These are phyloP conservation scores for Drosophila nebulosa DNA, from an alignment of 1,140 invertebrate species.

Conservation along the genomic window DNA sequence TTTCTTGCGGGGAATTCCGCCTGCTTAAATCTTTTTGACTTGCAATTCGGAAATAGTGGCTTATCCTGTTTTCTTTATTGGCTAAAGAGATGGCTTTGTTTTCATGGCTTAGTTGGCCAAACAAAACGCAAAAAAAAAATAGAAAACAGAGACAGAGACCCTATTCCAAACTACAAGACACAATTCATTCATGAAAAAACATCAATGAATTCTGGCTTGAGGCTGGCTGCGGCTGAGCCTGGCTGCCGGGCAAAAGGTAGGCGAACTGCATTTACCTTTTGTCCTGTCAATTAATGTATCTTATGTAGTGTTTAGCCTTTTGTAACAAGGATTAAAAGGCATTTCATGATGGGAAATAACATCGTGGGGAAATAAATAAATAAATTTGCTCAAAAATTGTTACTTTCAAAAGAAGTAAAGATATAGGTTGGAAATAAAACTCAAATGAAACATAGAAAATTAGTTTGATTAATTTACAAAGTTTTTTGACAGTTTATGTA, in stretches of 20 bases:
- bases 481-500: too few relatives aligned
- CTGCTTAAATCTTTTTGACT: slow-evolving; percentile 78
- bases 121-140: slow-evolving; percentile 33
- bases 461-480: too few relatives aligned
- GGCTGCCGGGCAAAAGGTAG: slow-evolving; percentile 26
- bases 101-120: slow-evolving; percentile 61
- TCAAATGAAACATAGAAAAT: too few relatives aligned
- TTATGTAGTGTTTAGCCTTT: slow-evolving; percentile 8
- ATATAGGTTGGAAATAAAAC: too few relatives aligned
- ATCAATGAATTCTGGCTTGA: slow-evolving; percentile 1
- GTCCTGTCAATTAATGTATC: slow-evolving; percentile 24
- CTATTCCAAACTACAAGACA: not conserved
- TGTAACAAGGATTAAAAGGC: not conserved
- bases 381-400: not conserved
- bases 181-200: slow-evolving; percentile 47
- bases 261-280: slow-evolving; percentile 13
- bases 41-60: slow-evolving; percentile 73
- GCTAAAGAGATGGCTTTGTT: slow-evolving; percentile 66
- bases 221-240: slow-evolving; percentile 18
- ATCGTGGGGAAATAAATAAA: not conserved
- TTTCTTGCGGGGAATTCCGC: slow-evolving; percentile 70
- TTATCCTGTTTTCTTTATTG: slow-evolving; percentile 80
- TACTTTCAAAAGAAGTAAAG: too few relatives aligned
- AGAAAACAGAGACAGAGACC: not conserved
- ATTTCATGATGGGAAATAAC: not conserved